Percentiles rank a stretch among this genome's conserved stretches.
Evolutionary conservation across 2,113 vertebrate genomes (phyloP).

Genomic region (Nothoprocta perdicaria): DNA sequence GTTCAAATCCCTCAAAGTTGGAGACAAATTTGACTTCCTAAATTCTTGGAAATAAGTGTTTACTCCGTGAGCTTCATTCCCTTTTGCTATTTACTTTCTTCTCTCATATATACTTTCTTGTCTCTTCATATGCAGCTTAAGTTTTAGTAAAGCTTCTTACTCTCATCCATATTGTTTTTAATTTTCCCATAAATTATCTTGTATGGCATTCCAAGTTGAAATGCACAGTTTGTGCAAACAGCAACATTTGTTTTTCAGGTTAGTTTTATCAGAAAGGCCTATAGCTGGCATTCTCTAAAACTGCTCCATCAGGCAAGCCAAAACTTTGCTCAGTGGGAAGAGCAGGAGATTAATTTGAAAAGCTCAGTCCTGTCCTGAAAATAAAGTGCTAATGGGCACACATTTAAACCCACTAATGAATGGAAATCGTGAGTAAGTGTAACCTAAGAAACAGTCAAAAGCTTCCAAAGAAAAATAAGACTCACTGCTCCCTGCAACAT

Average conservation of each 20-base stretch:
- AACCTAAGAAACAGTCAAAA: neutral
- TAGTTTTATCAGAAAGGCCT: neutral
- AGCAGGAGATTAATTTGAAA: neutral
- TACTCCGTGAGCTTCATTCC: neutral
- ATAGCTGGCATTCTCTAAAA: neutral
- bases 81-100: neutral
- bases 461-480: neutral
- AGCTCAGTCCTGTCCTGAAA: neutral
- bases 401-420: neutral
- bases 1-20: neutral
- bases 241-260: neutral
- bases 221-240: neutral
- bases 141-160: neutral
- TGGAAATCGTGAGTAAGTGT: neutral
- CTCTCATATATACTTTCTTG: neutral
- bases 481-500: neutral
- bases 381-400: neutral
- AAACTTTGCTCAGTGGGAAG: neutral
- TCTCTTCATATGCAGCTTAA: neutral
- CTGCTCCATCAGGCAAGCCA: neutral
- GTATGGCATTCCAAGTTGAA: neutral
- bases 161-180: neutral
- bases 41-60: neutral
- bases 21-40: neutral
- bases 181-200: neutral